Percentiles rank a stretch among this genome's conserved stretches.
Evolutionary conservation across 2,888 invertebrate species (phyloP).

Genomic region (Rhorus exstirpatorius): DNA sequence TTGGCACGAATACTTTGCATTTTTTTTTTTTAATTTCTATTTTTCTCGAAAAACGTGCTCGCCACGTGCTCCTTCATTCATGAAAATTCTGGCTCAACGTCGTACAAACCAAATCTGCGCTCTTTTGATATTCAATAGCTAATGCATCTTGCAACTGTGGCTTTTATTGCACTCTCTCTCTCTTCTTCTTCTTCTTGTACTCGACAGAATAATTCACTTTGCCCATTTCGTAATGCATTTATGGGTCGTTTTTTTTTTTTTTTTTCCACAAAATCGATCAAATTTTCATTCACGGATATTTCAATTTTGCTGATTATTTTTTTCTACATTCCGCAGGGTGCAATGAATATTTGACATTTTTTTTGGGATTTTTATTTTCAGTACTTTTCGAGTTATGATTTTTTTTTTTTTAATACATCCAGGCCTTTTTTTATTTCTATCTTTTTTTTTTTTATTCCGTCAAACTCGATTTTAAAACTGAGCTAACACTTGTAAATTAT

Average conservation of each 20-base stretch:
- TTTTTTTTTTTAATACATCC: too few species aligned
- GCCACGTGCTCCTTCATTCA: slow-evolving; percentile 74
- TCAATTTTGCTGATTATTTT: neutral
- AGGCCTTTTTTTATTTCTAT: too few species aligned
- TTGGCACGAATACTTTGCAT: slow-evolving; percentile 35
- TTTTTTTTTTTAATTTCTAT: slow-evolving; percentile 28
- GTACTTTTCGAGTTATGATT: neutral
- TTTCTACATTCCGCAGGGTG: neutral
- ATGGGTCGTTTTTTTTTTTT: too few species aligned
- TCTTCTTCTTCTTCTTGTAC: slow-evolving; percentile 56
- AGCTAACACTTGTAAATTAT: too few species aligned
- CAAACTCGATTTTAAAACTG: too few species aligned
- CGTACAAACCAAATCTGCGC: slow-evolving; percentile 14
- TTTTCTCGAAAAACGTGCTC: slow-evolving; percentile 67
- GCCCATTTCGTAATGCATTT: slow-evolving; percentile 8
- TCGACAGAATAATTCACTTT: slow-evolving; percentile 14
- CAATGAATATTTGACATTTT: neutral
- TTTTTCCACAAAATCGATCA: neutral
- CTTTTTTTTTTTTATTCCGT: too few species aligned
- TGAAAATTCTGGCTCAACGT: slow-evolving; percentile 70
- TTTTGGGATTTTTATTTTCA: neutral
- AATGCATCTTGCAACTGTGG: slow-evolving; percentile 47
- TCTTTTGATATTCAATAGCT: slow-evolving; percentile 7
- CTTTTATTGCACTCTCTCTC: slow-evolving; percentile 21
- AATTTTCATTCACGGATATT: neutral